These are phyloP conservation scores for Cyphomyrus discorhynchus DNA, from an alignment of 2,113 vertebrate species.

Conservation along the genomic window DNA sequence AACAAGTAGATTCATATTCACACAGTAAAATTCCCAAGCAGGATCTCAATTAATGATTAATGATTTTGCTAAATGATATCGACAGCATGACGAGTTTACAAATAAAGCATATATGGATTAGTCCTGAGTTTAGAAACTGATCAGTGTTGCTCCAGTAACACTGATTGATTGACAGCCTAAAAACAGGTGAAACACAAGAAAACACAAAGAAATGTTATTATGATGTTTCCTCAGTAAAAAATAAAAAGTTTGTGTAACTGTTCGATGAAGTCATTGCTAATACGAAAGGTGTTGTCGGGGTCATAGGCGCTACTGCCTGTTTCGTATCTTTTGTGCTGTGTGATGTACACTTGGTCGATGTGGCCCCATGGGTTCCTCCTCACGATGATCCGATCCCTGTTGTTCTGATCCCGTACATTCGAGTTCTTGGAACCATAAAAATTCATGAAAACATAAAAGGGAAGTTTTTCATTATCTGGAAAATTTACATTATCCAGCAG, in stretches of 20 bases:
- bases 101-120: neutral
- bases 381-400: slow-evolving; percentile 30
- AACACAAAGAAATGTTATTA: neutral
- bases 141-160: neutral
- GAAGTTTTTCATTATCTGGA: neutral
- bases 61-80: neutral
- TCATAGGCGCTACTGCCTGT: slow-evolving; percentile 3
- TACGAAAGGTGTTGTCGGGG: slow-evolving; percentile 2
- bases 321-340: neutral
- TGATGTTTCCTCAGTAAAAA: neutral
- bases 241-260: too few species aligned
- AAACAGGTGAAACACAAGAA: neutral
- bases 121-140: neutral
- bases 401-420: slow-evolving; percentile 6
- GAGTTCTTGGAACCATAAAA: neutral
- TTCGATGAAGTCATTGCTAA: slow-evolving; percentile 6
- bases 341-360: slow-evolving; percentile 25
- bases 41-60: neutral
- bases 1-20: neutral
- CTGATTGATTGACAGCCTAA: neutral
- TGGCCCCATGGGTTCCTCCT: neutral
- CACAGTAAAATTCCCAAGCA: neutral
- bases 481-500: neutral
- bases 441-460: neutral
- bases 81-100: neutral